These are phyloP conservation scores for Platycnemis pennipes DNA, from an alignment of 2,888 invertebrate genomes.

Conservation along the genomic window DNA sequence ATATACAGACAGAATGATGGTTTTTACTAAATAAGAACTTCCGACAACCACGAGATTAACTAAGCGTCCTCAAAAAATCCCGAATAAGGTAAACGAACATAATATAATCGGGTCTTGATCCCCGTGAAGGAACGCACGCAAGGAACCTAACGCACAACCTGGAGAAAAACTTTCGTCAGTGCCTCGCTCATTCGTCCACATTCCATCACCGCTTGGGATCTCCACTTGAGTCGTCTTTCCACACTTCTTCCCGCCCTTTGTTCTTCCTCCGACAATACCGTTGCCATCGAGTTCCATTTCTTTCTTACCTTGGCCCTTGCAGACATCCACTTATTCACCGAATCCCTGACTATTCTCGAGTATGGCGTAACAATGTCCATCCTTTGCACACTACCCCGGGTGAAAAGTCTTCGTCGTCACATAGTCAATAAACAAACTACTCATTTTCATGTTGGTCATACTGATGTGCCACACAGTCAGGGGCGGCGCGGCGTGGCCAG, in stretches of 20 bases:
- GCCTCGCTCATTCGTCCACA: constrained; percentile 54
- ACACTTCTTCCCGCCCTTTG: constrained; percentile 41
- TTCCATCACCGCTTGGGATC: background rate
- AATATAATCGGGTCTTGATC: too few relatives aligned
- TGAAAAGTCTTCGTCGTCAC: background rate
- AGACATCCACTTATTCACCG: background rate
- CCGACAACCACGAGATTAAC: too few relatives aligned
- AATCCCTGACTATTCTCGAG: background rate
- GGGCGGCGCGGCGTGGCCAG: too few relatives aligned
- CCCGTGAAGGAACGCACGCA: too few relatives aligned
- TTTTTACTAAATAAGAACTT: too few relatives aligned
- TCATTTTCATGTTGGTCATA: too few relatives aligned
- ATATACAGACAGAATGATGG: too few relatives aligned
- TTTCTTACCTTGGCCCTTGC: background rate
- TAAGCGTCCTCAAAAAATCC: too few relatives aligned
- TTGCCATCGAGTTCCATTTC: background rate
- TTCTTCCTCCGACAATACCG: constrained; percentile 26
- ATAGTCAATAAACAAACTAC: background rate
- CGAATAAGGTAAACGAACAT: too few relatives aligned
- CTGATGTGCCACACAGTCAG: too few relatives aligned
- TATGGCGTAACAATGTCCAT: background rate
- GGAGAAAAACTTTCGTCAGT: background rate
- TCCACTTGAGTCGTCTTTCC: constrained; percentile 29
- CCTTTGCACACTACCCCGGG: background rate
- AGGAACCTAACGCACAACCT: background rate